Evolutionary conservation across 2,113 vertebrate species (phyloP).

Genomic region (Lepus americanus): DNA sequence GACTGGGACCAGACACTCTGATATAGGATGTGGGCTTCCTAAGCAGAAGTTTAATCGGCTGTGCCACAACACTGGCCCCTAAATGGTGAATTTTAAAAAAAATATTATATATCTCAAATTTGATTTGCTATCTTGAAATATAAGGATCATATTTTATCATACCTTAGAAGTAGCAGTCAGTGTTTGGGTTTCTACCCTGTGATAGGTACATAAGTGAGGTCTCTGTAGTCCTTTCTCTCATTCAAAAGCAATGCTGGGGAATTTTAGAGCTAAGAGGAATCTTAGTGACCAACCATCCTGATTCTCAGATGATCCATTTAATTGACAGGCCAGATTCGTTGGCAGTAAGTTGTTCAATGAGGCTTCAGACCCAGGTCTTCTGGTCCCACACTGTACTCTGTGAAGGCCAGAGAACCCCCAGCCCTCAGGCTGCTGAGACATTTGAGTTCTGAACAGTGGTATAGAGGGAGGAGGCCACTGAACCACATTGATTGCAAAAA

Average conservation of each 20-base stretch:
- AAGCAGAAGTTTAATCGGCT: too few relatives aligned
- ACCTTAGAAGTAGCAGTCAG: background rate
- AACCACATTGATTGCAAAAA: background rate
- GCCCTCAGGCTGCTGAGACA: background rate
- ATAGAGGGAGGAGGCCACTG: background rate
- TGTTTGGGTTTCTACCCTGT: background rate
- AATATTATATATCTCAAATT: background rate
- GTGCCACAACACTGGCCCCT: too few relatives aligned
- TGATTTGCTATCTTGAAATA: background rate
- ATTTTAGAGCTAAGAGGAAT: slow-evolving; percentile 39
- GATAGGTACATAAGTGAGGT: background rate
- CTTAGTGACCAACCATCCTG: background rate
- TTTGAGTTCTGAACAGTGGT: background rate
- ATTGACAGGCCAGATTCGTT: background rate
- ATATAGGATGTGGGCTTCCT: too few relatives aligned
- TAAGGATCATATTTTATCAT: background rate
- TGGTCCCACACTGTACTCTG: background rate
- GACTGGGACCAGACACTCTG: too few relatives aligned
- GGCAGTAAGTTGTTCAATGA: background rate
- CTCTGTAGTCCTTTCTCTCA: background rate
- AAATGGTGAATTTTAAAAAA: background rate
- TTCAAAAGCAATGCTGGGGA: background rate
- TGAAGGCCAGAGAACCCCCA: background rate
- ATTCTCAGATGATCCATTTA: slow-evolving; percentile 37
- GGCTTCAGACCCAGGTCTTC: background rate